Evolutionary conservation across 2,797 vertebrate species (phyloP).

Genomic region (Anolis apletophallus): DNA sequence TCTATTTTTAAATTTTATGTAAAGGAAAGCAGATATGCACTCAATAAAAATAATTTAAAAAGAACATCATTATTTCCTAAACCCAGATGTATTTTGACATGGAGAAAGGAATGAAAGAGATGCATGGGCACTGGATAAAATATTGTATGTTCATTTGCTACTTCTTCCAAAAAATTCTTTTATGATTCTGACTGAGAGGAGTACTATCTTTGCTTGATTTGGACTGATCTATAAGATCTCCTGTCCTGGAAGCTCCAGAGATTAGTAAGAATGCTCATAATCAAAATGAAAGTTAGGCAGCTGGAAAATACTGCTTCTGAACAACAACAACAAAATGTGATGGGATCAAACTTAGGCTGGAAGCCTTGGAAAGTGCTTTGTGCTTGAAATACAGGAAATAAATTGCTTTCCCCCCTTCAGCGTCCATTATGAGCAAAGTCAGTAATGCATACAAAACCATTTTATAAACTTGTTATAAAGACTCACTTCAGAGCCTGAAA

Average conservation of each 20-base stretch:
- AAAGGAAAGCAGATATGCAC: no score
- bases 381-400: constrained; percentile 25
- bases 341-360: background rate
- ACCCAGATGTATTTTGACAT: background rate
- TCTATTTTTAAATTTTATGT: no score
- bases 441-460: constrained; percentile 26
- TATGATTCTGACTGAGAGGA: background rate
- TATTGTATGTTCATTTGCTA: background rate
- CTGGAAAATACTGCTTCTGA: background rate
- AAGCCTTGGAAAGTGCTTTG: constrained; percentile 4
- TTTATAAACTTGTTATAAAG: constrained; percentile 9
- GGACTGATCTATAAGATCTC: background rate
- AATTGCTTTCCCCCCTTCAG: constrained; percentile 16
- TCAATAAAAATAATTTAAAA: no score
- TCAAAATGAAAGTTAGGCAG: background rate
- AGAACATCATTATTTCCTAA: background rate
- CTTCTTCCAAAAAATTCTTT: background rate
- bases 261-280: background rate
- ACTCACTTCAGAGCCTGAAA: constrained; percentile 10
- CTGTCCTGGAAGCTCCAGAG: background rate
- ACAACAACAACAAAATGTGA: constrained; percentile 9
- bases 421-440: constrained; percentile 4
- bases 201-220: background rate
- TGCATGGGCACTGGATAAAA: background rate
- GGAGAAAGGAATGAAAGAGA: background rate